Evolutionary conservation across 2,888 invertebrate species (phyloP).

Genomic region (Macrophya alboannulata): DNA sequence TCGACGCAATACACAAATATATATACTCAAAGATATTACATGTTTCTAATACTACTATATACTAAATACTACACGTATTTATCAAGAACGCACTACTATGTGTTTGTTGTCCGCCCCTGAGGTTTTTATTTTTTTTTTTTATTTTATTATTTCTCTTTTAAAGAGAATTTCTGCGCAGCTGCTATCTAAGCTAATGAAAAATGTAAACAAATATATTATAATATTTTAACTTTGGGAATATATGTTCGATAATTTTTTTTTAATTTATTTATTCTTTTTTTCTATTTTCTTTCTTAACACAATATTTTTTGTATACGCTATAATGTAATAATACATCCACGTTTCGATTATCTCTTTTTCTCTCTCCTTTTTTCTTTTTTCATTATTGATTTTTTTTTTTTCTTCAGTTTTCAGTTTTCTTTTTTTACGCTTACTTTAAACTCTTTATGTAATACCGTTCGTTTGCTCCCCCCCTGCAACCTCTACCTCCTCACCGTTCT

Average conservation of each 20-base stretch:
- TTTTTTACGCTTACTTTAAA: neutral
- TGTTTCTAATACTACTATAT: too few relatives aligned
- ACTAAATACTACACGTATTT: too few relatives aligned
- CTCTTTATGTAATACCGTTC: conserved; percentile 4
- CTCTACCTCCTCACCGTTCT: neutral
- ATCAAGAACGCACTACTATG: too few relatives aligned
- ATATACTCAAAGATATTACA: too few relatives aligned
- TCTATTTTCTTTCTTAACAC: neutral
- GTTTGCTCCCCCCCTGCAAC: too few relatives aligned
- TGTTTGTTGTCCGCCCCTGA: neutral
- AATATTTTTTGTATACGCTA: neutral
- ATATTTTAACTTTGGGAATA: neutral
- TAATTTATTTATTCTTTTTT: neutral
- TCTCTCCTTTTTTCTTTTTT: neutral
- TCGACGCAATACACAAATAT: neutral
- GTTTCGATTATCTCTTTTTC: neutral
- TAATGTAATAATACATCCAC: neutral
- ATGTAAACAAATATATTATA: conserved; percentile 50
- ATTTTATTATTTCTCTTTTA: neutral
- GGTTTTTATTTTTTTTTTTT: neutral
- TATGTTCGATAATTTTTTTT: neutral
- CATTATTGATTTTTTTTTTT: neutral
- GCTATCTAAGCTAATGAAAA: conserved; percentile 39
- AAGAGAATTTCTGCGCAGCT: conserved; percentile 38
- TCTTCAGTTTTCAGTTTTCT: neutral